Evolutionary conservation across 2,888 invertebrate species (phyloP).

Genomic region (Callosobruchus maculatus): DNA sequence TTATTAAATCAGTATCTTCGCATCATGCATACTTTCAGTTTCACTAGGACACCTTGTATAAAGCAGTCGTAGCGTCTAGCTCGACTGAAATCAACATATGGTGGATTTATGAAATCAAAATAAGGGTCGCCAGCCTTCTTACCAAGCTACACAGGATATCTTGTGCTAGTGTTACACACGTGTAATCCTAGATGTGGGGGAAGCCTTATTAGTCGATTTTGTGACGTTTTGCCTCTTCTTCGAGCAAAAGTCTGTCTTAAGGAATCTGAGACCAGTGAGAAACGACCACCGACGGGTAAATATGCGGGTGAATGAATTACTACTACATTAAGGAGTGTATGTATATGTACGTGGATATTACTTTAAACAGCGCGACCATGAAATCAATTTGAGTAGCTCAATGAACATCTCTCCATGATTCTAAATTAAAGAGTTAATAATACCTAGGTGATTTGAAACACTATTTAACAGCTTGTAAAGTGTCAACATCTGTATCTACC

Average conservation of each 20-base stretch:
- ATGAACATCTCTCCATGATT: too few relatives aligned
- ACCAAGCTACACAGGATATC: background rate
- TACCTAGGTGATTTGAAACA: too few relatives aligned
- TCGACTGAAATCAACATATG: background rate
- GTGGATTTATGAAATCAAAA: background rate
- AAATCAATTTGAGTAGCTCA: too few relatives aligned
- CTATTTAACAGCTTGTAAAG: too few relatives aligned
- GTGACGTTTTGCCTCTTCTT: background rate
- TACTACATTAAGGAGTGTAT: too few relatives aligned
- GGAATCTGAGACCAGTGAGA: background rate
- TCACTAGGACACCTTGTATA: too few relatives aligned
- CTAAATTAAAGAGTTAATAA: too few relatives aligned
- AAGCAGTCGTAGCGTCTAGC: background rate
- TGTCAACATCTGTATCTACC: too few relatives aligned
- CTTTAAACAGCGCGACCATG: too few relatives aligned
- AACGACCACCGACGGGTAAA: background rate
- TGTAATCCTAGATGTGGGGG: background rate
- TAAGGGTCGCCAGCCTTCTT: background rate
- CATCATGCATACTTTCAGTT: too few relatives aligned
- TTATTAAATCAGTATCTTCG: too few relatives aligned
- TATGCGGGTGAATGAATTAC: background rate
- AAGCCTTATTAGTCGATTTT: background rate
- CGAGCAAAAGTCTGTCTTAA: background rate
- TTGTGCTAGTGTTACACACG: background rate
- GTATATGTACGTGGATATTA: too few relatives aligned